A percentile compares a stretch with the other conserved stretches of the same genome.
phyloP scores from a whole-genome alignment of 2,113 vertebrate species.

The Coryphaenoides rupestris region DNA sequence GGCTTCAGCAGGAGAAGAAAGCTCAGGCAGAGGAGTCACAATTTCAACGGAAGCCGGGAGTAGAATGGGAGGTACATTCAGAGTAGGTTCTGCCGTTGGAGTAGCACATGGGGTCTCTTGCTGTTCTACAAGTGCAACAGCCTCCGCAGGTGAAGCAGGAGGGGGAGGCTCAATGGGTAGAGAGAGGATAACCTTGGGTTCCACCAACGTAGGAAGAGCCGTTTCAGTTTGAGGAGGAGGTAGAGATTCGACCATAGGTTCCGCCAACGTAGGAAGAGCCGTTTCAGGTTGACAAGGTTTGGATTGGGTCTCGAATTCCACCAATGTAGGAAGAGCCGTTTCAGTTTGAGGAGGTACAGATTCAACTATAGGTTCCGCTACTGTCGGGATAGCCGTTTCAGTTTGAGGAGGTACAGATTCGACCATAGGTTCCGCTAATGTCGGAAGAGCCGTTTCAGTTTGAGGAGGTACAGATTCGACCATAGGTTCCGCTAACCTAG shows the following conservation, averaged over 20 bases:
- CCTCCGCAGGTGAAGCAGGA: background rate
- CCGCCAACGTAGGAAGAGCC: too few relatives aligned
- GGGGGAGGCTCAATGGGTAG: too few relatives aligned
- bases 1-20: conserved; percentile 7
- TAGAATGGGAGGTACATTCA: background rate
- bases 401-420: too few relatives aligned
- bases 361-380: too few relatives aligned
- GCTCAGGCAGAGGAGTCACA: background rate
- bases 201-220: background rate
- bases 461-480: too few relatives aligned
- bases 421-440: too few relatives aligned
- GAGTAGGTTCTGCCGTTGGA: conserved; percentile 2
- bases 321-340: background rate
- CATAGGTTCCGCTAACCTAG: too few relatives aligned
- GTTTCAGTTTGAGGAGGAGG: conserved; percentile 2
- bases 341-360: too few relatives aligned
- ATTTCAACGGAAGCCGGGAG: background rate
- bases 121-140: conserved; percentile 13
- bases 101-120: conserved; percentile 11
- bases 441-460: too few relatives aligned
- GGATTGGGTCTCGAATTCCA: too few relatives aligned
- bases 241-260: background rate
- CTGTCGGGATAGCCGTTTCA: background rate
- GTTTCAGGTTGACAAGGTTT: too few relatives aligned
- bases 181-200: background rate